Evolutionary conservation across 2,113 vertebrate genomes (phyloP).

Genomic region (Mastomys natalensis): DNA sequence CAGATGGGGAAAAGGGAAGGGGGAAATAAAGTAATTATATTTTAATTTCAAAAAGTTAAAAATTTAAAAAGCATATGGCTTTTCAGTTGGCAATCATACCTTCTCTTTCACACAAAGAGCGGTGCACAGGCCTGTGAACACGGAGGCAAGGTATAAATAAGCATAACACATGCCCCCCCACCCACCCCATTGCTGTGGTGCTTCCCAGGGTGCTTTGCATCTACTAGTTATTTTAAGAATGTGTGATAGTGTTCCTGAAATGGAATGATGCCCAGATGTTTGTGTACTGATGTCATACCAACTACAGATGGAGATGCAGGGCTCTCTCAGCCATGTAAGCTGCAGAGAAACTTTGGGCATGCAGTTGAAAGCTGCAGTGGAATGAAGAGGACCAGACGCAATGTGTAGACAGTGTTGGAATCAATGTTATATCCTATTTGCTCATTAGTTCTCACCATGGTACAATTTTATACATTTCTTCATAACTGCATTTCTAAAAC

Average conservation of each 20-base stretch:
- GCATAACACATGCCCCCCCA: background rate
- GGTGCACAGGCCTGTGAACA: background rate
- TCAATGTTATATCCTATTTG: slow-evolving; percentile 1
- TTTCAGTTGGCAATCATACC: slow-evolving; percentile 1
- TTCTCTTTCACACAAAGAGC: background rate
- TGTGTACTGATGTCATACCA: slow-evolving; percentile 43
- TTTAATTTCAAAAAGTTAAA: background rate
- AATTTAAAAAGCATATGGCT: background rate
- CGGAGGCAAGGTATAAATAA: slow-evolving; percentile 11
- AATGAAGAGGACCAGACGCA: background rate
- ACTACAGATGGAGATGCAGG: background rate
- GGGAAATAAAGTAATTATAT: background rate
- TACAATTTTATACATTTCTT: background rate
- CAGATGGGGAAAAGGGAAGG: background rate
- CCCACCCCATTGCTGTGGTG: background rate
- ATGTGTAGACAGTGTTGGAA: background rate
- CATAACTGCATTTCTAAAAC: background rate
- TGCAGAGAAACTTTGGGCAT: background rate
- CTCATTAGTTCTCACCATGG: background rate
- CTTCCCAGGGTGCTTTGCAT: slow-evolving; percentile 2
- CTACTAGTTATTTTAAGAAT: slow-evolving; percentile 52
- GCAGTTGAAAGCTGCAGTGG: background rate
- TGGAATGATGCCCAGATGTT: slow-evolving; percentile 63
- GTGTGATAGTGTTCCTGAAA: slow-evolving; percentile 58
- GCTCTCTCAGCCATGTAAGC: background rate